A percentile compares a stretch with the other conserved stretches of the same genome.
Conservation (phyloP, 2,113 vertebrate genomes). For the Oreochromis aureus region DNA sequence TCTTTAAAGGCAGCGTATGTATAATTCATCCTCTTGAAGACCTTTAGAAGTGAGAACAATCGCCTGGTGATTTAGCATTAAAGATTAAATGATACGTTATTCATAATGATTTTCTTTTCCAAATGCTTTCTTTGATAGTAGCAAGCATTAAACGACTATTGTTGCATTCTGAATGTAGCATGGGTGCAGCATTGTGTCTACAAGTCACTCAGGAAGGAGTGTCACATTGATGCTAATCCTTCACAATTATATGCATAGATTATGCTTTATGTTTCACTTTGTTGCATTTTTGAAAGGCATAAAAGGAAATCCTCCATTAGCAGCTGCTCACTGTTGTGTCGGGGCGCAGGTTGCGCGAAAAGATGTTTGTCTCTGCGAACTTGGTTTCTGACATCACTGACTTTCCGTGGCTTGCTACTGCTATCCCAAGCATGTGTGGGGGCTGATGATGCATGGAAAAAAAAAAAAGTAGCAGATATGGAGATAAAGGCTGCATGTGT, state of each 20-base stretch:
- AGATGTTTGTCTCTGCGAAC: background rate
- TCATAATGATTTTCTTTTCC: background rate
- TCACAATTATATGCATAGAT: background rate
- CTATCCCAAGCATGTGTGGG: conserved; percentile 39
- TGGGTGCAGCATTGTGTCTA: background rate
- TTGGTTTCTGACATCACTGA: background rate
- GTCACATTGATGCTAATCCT: background rate
- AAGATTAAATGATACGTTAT: fast-evolving
- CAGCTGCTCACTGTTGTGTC: background rate
- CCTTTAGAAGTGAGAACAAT: background rate
- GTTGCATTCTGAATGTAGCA: background rate
- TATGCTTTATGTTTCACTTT: background rate
- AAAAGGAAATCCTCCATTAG: background rate
- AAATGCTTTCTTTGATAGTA: background rate
- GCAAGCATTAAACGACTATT: background rate
- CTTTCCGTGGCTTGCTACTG: background rate
- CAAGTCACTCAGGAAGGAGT: background rate
- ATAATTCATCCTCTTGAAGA: background rate
- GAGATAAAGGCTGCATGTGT: conserved; percentile 25
- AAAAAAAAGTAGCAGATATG: conserved; percentile 42
- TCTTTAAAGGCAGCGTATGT: background rate
- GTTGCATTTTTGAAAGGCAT: background rate
- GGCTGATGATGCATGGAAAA: conserved; percentile 27
- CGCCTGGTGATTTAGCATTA: background rate
- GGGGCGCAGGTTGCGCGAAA: background rate